Base-by-base conservation (phyloP, 2,888 invertebrate genomes). In the Cecidostiba fungosa region DNA sequence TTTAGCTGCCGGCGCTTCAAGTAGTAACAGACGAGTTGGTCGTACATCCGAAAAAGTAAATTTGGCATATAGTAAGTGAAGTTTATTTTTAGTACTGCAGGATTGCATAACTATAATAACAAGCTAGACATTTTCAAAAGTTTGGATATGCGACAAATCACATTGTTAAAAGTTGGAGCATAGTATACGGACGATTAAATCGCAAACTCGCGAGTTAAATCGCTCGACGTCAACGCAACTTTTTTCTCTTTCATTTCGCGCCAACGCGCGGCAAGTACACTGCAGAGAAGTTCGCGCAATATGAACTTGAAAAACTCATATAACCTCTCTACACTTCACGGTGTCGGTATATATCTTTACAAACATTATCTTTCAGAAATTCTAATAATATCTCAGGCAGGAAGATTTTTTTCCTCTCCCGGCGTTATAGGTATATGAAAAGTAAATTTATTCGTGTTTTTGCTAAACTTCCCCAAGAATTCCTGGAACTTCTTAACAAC, bases 21-120 rank as follows among this genome's bases (percentile, higher is more conserved):
- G 77, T 77, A n/a, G 76, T 50, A 77, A 36, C 29, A 19, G 77
- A 32, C 59, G 77, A 59, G 47, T 32, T 59, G 77, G 36, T 36
- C 77, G 29, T n/a, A n/a, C n/a, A n/a, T n/a, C n/a, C n/a, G n/a
- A n/a, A n/a, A n/a, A n/a, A n/a, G n/a, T n/a, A n/a, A n/a, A n/a
- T n/a, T n/a, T n/a, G n/a, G n/a, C n/a, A n/a, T n/a, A n/a, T n/a
- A n/a, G n/a, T n/a, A 6, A 8, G 1, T 0, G 36, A 39, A 39
- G 8, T 5, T 39, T 0, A 39, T 6, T 39, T 39, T 39, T 8
- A 39, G 36, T 39, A 39, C n/a, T 39, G 8, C 8, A 39, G 36
- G 39, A 43, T 43, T 43, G 39, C 39, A 12, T 12, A 43, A 43
- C 39, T 12, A 12, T 12, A 43, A 43, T 43, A 43, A 43, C 12